Percentiles rank a stretch among this genome's conserved stretches.
Evolutionary conservation across 2,888 invertebrate species (phyloP).

Genomic region (Neelides folsomi): DNA sequence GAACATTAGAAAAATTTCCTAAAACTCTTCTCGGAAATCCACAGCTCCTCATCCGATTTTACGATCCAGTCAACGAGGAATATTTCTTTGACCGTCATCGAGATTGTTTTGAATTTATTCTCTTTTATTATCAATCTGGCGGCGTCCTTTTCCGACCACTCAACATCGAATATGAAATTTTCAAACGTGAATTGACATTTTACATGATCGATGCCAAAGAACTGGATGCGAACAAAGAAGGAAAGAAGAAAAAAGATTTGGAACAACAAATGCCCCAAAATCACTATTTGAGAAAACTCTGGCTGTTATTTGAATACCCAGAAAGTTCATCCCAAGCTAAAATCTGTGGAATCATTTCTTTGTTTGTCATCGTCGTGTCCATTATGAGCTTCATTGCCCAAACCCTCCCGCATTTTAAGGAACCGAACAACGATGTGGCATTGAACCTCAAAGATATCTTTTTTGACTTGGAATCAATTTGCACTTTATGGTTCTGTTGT

Average conservation of each 20-base stretch:
- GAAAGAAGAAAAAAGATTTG: not conserved
- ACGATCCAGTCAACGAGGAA: constrained; percentile 7
- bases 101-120: constrained; percentile 9
- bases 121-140: constrained; percentile 16
- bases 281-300: constrained; percentile 42
- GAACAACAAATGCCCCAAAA: constrained; percentile 38
- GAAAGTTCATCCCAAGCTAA: constrained; percentile 45
- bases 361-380: constrained; percentile 43
- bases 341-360: constrained; percentile 44
- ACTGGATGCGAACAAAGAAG: constrained; percentile 8
- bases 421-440: constrained; percentile 37
- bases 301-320: constrained; percentile 46
- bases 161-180: constrained; percentile 9
- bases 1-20: constrained; percentile 10
- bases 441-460: constrained; percentile 40
- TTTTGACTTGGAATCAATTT: constrained; percentile 45
- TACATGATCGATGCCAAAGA: constrained; percentile 8
- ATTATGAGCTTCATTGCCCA: constrained; percentile 47
- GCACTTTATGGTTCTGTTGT: constrained; percentile 45
- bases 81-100: constrained; percentile 15
- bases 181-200: constrained; percentile 17
- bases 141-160: constrained; percentile 15
- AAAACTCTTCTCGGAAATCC: constrained; percentile 13
- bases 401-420: constrained; percentile 41
- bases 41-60: constrained; percentile 2